A percentile compares a stretch with the other conserved stretches of the same genome.
Evolutionary conservation across 2,797 vertebrate species (phyloP).

Genomic region (Hippocampus kuda): DNA sequence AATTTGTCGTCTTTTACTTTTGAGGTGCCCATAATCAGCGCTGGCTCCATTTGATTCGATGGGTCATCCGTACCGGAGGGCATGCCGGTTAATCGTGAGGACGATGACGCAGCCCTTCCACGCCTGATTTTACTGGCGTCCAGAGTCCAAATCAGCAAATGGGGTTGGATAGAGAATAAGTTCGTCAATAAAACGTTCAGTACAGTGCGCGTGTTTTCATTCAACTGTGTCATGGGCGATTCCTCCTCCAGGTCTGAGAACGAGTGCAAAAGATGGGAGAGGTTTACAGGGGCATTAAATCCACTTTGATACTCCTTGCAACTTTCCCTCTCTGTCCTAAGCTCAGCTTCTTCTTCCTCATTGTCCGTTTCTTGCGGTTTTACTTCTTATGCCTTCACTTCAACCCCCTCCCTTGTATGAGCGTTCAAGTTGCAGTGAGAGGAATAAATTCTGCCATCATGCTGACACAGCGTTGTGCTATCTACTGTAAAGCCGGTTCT

Average conservation of each 20-base stretch:
- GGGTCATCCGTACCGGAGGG: neutral
- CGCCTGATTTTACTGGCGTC: conserved; percentile 36
- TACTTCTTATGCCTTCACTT: conserved; percentile 55
- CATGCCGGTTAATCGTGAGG: conserved; percentile 1
- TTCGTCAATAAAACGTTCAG: conserved; percentile 49
- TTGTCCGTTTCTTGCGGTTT: conserved; percentile 33
- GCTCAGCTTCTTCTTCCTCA: conserved; percentile 26
- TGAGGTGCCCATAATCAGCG: neutral
- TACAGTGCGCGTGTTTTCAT: conserved; percentile 32
- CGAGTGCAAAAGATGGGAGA: conserved; percentile 61
- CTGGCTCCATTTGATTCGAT: neutral
- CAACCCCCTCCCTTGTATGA: conserved; percentile 61
- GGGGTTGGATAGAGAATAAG: conserved; percentile 42
- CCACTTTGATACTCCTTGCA: conserved; percentile 33
- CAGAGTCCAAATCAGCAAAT: conserved; percentile 45
- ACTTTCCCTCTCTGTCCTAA: conserved; percentile 20
- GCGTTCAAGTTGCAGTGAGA: conserved; percentile 55
- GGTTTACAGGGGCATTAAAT: conserved; percentile 60
- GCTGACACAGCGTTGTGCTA: conserved; percentile 55
- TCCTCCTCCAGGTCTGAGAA: conserved; percentile 52
- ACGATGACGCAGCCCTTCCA: neutral
- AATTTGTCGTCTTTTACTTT: neutral
- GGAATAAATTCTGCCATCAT: conserved; percentile 57
- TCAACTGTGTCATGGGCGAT: conserved; percentile 55
- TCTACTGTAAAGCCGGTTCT: conserved; percentile 42